These are phyloP conservation scores for Phasianus colchicus DNA, from an alignment of 2,113 vertebrate species.

Conservation along the genomic window DNA sequence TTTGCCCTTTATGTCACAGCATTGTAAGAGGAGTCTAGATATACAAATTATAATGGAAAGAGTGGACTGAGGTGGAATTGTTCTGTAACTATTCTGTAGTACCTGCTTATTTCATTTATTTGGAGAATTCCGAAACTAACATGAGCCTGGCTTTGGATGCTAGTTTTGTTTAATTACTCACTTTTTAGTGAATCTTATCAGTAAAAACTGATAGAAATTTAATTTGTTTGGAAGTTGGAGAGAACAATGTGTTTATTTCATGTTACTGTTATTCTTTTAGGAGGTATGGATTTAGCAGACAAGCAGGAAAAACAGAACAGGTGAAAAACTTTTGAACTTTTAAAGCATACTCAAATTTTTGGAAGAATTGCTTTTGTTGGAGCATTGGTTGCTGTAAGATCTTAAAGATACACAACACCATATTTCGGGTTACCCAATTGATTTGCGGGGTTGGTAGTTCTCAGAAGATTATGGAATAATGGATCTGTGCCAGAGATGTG, in stretches of 20 bases:
- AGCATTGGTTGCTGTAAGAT: background rate
- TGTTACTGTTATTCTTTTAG: constrained; percentile 66
- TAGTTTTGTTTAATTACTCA: background rate
- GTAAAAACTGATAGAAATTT: background rate
- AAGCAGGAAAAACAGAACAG: constrained; percentile 84
- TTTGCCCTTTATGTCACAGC: background rate
- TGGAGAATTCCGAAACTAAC: background rate
- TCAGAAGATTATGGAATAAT: background rate
- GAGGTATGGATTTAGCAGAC: constrained; percentile 91
- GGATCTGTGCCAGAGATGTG: background rate
- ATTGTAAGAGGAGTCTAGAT: background rate
- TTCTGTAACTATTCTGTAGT: background rate
- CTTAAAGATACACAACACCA: background rate
- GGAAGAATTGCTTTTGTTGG: background rate
- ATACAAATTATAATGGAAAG: background rate
- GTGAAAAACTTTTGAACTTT: constrained; percentile 65
- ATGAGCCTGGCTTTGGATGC: background rate
- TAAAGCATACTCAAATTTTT: background rate
- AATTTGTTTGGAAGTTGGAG: background rate
- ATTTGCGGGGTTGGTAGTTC: background rate
- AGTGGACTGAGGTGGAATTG: background rate
- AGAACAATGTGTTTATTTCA: background rate
- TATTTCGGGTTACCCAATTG: background rate
- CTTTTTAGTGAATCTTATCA: background rate
- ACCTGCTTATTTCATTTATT: background rate